Percentiles rank a stretch among this genome's conserved stretches.
Evolutionary conservation across 2,113 vertebrate genomes (phyloP).

Genomic region (Gobius niger): DNA sequence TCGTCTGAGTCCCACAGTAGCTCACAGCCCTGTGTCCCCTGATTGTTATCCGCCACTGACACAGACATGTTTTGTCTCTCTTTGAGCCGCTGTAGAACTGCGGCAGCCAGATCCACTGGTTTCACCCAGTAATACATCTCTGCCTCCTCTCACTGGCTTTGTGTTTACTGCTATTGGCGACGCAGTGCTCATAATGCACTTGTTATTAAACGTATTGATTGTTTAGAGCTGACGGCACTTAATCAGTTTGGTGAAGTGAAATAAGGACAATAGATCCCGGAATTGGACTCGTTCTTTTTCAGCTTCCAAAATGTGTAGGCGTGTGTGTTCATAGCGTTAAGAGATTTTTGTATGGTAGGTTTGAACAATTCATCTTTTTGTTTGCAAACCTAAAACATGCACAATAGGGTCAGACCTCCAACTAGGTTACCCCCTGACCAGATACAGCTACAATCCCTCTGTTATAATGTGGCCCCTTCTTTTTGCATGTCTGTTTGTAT

Average conservation of each 20-base stretch:
- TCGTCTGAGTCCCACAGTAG: too few relatives aligned
- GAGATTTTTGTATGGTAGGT: too few relatives aligned
- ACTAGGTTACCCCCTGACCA: too few relatives aligned
- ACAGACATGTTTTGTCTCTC: too few relatives aligned
- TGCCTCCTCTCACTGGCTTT: background rate
- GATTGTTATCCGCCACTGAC: too few relatives aligned
- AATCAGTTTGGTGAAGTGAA: background rate
- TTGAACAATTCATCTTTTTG: too few relatives aligned
- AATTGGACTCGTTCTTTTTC: background rate
- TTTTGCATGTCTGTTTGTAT: too few relatives aligned
- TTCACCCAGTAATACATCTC: constrained; percentile 4
- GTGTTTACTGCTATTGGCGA: background rate
- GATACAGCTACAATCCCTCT: too few relatives aligned
- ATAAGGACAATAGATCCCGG: background rate
- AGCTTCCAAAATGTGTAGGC: background rate
- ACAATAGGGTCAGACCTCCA: too few relatives aligned
- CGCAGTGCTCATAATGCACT: background rate
- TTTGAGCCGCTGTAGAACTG: background rate
- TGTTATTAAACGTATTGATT: constrained; percentile 6
- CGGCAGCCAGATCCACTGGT: background rate
- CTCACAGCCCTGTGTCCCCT: too few relatives aligned
- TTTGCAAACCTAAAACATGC: too few relatives aligned
- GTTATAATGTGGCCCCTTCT: too few relatives aligned
- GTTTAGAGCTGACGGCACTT: background rate
- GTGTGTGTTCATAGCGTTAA: background rate